Percentiles rank a stretch among this genome's conserved stretches.
Evolutionary conservation across 2,888 invertebrate species (phyloP).

Genomic region (Apamea crenata): DNA sequence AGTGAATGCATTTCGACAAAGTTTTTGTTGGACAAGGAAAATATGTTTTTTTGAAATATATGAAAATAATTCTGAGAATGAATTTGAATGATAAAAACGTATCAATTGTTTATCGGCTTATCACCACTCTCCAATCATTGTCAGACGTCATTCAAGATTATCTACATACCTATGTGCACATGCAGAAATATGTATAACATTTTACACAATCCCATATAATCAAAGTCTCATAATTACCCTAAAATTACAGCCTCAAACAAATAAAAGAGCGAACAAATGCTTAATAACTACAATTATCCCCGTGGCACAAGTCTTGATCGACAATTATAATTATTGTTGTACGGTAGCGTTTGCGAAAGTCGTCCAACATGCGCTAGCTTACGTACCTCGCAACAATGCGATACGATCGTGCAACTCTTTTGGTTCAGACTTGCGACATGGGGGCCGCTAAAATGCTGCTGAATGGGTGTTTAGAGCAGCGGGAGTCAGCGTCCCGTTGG

Average conservation of each 20-base stretch:
- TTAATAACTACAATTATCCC: conserved; percentile 46
- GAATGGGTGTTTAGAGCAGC: conserved; percentile 30
- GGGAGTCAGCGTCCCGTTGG: conserved; percentile 31
- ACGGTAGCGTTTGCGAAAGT: conserved; percentile 75
- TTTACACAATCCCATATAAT: neutral
- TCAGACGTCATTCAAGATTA: conserved; percentile 25
- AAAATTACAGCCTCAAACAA: conserved; percentile 10
- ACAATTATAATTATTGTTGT: conserved; percentile 61
- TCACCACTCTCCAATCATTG: neutral
- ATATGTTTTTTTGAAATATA: neutral
- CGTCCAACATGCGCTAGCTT: conserved; percentile 63
- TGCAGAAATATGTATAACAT: neutral
- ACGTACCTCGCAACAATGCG: conserved; percentile 68
- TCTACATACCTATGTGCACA: neutral
- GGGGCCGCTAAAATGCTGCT: conserved; percentile 69
- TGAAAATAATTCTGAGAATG: conserved; percentile 22
- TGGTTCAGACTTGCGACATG: conserved; percentile 63
- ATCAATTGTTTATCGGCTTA: conserved; percentile 31
- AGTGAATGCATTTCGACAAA: neutral
- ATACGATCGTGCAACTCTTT: conserved; percentile 71
- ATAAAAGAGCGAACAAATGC: conserved; percentile 24
- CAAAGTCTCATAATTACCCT: neutral
- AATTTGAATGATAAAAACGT: conserved; percentile 20
- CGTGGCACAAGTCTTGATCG: conserved; percentile 25
- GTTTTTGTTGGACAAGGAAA: conserved; percentile 26